These are phyloP conservation scores for Nomada ferruginata DNA, from an alignment of 2,888 invertebrate species.

Conservation along the genomic window DNA sequence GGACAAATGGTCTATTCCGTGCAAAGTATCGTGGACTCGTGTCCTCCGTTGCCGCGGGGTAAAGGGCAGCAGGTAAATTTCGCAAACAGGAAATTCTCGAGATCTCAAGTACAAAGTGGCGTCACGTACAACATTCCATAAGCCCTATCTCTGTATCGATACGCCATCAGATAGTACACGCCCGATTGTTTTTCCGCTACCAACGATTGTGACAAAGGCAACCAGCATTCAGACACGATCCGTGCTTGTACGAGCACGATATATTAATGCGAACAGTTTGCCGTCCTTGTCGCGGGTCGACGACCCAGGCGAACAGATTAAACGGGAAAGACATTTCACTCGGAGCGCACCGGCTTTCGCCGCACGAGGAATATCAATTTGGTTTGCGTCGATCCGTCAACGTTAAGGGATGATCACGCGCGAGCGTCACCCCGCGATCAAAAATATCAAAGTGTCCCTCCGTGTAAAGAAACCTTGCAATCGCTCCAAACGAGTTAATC, in stretches of 20 bases:
- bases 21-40: no score
- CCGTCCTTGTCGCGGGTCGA: slow-evolving; percentile 61
- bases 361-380: slow-evolving; percentile 55
- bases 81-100: no score
- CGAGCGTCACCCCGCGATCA: slow-evolving; percentile 5
- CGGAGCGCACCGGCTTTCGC: slow-evolving; percentile 57
- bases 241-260: slow-evolving; percentile 31
- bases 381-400: slow-evolving; percentile 17
- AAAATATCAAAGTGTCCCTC: slow-evolving; percentile 37
- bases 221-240: slow-evolving; percentile 28
- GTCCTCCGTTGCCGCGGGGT: no score
- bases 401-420: neutral
- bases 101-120: neutral
- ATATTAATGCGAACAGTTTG: slow-evolving; percentile 51
- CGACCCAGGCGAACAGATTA: slow-evolving; percentile 53
- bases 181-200: slow-evolving; percentile 16
- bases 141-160: neutral
- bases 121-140: neutral
- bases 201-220: neutral
- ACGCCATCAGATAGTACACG: neutral
- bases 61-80: no score
- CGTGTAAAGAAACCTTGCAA: slow-evolving; percentile 21
- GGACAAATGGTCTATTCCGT: no score
- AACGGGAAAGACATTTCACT: slow-evolving; percentile 64
- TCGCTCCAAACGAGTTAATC: slow-evolving; percentile 22